Evolutionary conservation across 2,113 vertebrate species (phyloP).

Genomic region (Calonectris borealis): DNA sequence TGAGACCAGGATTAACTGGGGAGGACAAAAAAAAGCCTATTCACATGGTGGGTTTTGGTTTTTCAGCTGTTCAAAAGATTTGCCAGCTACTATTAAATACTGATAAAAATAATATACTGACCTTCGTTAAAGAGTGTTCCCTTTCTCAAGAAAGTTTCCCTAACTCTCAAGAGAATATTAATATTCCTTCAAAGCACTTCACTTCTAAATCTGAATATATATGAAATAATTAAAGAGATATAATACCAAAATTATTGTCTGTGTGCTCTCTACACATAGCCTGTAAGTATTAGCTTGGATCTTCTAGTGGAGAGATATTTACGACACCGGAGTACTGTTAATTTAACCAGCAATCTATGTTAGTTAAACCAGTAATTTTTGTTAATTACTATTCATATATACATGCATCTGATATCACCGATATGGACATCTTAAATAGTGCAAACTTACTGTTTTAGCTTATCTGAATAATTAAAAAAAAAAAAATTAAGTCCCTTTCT

Average conservation of each 20-base stretch:
- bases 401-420: not conserved
- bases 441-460: not conserved
- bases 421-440: not conserved
- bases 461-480: not conserved
- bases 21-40: not conserved
- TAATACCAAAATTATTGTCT: not conserved
- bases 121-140: not conserved
- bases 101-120: not conserved
- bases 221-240: not conserved
- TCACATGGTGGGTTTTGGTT: not conserved
- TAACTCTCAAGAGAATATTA: not conserved
- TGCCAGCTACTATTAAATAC: not conserved
- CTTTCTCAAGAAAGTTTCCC: not conserved
- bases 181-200: not conserved
- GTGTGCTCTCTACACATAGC: not conserved
- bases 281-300: not conserved
- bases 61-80: not conserved
- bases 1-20: not conserved
- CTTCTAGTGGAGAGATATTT: not conserved
- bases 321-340: not conserved
- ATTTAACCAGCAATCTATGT: not conserved
- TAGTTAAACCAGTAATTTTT: not conserved
- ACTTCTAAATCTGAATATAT: not conserved
- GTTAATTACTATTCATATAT: not conserved
- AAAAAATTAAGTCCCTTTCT: not conserved